These are phyloP conservation scores for Ophthalmotilapia sp. DNA, from an alignment of 2,113 vertebrate species.

Conservation along the genomic window DNA sequence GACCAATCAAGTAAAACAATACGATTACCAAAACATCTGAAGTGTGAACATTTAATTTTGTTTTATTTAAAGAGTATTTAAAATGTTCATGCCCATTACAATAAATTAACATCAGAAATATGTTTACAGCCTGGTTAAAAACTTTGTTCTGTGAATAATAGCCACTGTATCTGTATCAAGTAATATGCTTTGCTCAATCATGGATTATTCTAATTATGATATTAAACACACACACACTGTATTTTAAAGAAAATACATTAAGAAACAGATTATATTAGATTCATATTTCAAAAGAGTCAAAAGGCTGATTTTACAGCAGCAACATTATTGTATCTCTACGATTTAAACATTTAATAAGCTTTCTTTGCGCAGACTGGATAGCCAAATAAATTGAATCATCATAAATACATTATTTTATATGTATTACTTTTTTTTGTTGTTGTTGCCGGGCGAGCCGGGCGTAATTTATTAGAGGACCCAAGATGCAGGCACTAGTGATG, in stretches of 20 bases:
- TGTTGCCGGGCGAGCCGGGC: rapidly evolving
- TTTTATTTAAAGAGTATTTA: neutral
- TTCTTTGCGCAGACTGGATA: rapidly evolving
- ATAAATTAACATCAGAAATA: neutral
- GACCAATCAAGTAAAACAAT: neutral
- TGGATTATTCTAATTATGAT: rapidly evolving
- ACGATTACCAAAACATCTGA: neutral
- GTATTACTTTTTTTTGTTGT: rapidly evolving
- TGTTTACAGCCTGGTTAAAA: neutral
- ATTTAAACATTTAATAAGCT: neutral
- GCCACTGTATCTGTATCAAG: rapidly evolving
- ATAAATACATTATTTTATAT: neutral
- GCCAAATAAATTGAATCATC: neutral
- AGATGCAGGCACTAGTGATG: neutral
- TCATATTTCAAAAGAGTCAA: neutral
- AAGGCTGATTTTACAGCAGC: neutral
- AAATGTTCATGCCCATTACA: neutral
- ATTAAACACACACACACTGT: neutral
- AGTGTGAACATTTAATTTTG: neutral
- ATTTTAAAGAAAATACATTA: neutral
- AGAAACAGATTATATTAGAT: neutral
- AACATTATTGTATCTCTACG: neutral
- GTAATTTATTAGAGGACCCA: neutral
- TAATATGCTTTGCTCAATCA: neutral
- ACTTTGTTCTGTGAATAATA: neutral